These are phyloP conservation scores for Aramus guarauna DNA, from an alignment of 2,113 vertebrate genomes.

Conservation along the genomic window DNA sequence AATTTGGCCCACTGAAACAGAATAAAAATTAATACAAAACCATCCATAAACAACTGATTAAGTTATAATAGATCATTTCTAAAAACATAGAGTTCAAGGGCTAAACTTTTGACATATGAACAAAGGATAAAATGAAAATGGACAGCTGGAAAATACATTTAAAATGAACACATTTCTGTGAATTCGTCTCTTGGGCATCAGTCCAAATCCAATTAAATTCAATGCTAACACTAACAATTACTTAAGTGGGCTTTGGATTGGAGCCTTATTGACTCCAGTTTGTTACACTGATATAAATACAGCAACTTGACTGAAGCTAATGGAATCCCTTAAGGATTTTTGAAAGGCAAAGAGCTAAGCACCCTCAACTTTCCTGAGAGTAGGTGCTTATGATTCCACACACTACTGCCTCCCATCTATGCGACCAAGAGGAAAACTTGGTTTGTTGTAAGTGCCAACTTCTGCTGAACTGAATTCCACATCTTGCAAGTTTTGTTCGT, in stretches of 20 bases:
- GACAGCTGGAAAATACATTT: not conserved
- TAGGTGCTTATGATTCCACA: not conserved
- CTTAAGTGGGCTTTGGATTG: not conserved
- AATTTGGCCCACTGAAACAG: not conserved
- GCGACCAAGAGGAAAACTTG: not conserved
- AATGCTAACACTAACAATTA: not conserved
- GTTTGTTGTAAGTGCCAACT: not conserved
- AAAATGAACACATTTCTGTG: not conserved
- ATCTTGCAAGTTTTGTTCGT: not conserved
- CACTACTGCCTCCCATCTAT: not conserved
- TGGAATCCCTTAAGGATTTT: not conserved
- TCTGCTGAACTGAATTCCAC: not conserved
- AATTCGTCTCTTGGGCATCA: not conserved
- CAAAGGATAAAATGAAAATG: not conserved
- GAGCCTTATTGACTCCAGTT: not conserved
- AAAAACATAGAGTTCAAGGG: not conserved
- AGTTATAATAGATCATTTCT: not conserved
- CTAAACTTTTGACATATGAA: not conserved
- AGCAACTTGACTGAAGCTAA: not conserved
- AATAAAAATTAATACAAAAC: not conserved
- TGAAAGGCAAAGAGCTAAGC: not conserved
- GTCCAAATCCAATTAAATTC: constrained; percentile 13
- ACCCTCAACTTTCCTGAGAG: not conserved
- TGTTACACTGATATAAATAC: not conserved
- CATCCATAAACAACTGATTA: not conserved